A percentile compares a stretch with the other conserved stretches of the same genome.
Conservation (phyloP, 2,797 vertebrate species). For the Sebastes cheni region DNA sequence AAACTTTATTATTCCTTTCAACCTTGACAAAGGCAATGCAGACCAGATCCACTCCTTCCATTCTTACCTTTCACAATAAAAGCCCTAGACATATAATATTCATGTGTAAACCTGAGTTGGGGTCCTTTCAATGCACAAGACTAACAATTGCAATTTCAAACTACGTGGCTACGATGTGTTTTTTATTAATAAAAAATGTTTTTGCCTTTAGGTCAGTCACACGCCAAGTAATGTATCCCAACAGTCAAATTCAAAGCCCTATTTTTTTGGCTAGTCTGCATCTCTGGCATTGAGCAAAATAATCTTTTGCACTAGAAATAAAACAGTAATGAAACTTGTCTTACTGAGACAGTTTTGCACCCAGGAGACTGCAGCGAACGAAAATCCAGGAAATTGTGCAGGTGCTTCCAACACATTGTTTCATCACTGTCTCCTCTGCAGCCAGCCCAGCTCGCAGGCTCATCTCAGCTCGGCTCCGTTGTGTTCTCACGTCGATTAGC, state of each 20-base stretch:
- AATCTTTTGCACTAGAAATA: slow-evolving; percentile 13
- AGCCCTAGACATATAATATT: too few species aligned
- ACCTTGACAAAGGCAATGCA: too few species aligned
- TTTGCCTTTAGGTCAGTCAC: background rate
- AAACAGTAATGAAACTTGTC: slow-evolving; percentile 24
- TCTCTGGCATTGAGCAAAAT: background rate
- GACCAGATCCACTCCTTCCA: too few species aligned
- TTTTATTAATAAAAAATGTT: background rate
- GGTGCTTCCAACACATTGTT: slow-evolving; percentile 58
- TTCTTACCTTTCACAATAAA: too few species aligned
- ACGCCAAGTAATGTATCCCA: background rate
- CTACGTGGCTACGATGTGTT: background rate
- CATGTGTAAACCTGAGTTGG: background rate
- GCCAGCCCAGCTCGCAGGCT: slow-evolving; percentile 21
- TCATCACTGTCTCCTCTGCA: slow-evolving; percentile 41
- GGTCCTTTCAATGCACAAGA: background rate
- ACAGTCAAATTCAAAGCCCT: background rate
- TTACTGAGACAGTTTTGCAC: background rate
- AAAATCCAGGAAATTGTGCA: slow-evolving; percentile 43
- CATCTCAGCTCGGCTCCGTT: background rate
- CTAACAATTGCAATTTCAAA: background rate
- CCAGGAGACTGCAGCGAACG: slow-evolving; percentile 16
- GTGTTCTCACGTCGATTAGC: slow-evolving; percentile 59
- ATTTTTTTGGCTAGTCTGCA: background rate
- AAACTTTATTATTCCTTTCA: too few species aligned